Base-by-base conservation (phyloP, 2,113 vertebrate species). In the Pagrus major region DNA sequence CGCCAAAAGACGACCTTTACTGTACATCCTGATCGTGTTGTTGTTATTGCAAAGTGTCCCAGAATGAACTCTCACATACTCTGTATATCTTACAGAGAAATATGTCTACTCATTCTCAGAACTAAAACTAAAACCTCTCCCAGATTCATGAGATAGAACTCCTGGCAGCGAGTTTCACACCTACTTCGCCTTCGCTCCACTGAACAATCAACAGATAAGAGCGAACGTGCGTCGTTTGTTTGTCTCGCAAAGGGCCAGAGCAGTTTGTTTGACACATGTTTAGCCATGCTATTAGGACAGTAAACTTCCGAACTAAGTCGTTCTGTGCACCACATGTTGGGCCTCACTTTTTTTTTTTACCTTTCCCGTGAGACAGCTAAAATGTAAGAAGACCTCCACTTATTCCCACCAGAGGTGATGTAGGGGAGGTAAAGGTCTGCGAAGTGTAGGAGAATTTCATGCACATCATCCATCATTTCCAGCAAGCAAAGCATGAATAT, bases 381-480 rank as follows among this genome's bases (percentile, higher is more conserved):
- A 90, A 86, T 88, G 84, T 88, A 91, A 91, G 81, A 86, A 65
- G 71, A 88, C 86, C 85, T 90, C 88, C 79, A 85, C 63, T 83
- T 90, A 84, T 81, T 92, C 88, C 87, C 91, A 47, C 68, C 54
- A 65, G 87, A 70, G 59, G 71, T 72, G 72, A 86, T 80, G 83
- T 55, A 84, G 82, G 61, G 84, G 88, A 90, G 76, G 72, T 59
- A 79, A 77, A 76, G 77, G 87, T 85, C 72, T 69, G 61, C 71
- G 80, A 71, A 76, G 76, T 81, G 82, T 56, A 81, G 63, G 76
- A 79, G 84, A 82, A 90, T 93, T 89, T 85, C 83, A 85, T 86
- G 86, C 85, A 85, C 82, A 86, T 70, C 80, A 89, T 93, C 91
- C 86, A 93, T 93, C 90, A 92, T 92, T 86, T 90, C 54, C 71